Base-by-base conservation (phyloP, 2,113 vertebrate genomes). In the Prionailurus viverrinus region DNA sequence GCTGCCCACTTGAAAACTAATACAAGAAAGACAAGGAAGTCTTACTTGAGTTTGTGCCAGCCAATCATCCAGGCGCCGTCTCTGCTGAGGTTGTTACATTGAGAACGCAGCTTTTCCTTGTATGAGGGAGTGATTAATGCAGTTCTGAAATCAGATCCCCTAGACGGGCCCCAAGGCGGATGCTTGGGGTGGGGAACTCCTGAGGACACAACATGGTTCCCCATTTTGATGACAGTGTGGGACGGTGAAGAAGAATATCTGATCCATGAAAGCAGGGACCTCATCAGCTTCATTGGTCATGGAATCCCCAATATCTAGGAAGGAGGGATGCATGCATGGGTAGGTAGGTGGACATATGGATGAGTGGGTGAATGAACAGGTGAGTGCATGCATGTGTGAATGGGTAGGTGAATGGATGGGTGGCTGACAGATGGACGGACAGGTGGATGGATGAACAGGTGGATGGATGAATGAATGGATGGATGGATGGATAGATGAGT, bases 391-490 rank as follows among this genome's bases (percentile, higher is more conserved):
- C 33, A 3, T 66, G 61, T 3, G 12, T 16, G 21, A 12, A 4
- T 73, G 48, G 3, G 12, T 66, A 12, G 29, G 5, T 19, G 25
- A 15, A 2, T 15, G 7, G 36, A n/a, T 3, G 79, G 36, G 1
- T 33, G 39, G 23, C 2, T 31, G 39, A 53, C 18, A 10, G 74
- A 11, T 41, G 5, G 29, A 13, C 5, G 36, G 27, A 19, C 19
- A 19, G 19, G 6, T 48, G 15, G 21, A 7, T 61, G 36, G 31
- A 15, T 19, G 1, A 2, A 4, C 3, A 7, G 21, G 5, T 5
- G 3, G 63, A 4, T 10, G 12, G 71, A n/a, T 3, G 2, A 16
- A 6, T 5, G 4, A 14, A 3, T 15, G 53, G 25, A 0, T 1
- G 6, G 7, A 2, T 15, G 18, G 6, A 8, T 1, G 6, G 7